These are phyloP conservation scores for Gorsachius magnificus DNA, from an alignment of 2,797 vertebrate species.

Conservation along the genomic window DNA sequence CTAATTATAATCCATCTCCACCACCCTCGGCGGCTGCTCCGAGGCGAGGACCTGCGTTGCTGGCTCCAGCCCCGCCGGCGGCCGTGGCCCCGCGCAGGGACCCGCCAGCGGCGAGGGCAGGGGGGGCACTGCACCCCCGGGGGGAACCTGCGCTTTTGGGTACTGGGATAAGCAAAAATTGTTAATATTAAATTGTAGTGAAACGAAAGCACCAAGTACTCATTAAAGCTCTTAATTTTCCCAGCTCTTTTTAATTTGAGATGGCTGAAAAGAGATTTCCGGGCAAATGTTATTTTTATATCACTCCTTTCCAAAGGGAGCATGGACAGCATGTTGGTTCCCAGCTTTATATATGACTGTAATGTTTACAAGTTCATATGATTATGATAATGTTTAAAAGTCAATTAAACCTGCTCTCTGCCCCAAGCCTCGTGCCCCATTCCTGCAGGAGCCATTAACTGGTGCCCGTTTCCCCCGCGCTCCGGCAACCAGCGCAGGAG, in stretches of 20 bases:
- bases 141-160: background rate
- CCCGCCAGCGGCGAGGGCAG: background rate
- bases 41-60: background rate
- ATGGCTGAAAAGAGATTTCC: background rate
- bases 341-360: background rate
- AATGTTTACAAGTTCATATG: background rate
- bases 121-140: background rate
- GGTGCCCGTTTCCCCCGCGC: accelerated
- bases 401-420: background rate
- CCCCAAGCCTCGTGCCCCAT: background rate
- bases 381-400: background rate
- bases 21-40: background rate
- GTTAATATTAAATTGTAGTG: background rate
- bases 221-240: conserved; percentile 30
- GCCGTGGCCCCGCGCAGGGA: background rate
- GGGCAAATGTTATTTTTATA: background rate
- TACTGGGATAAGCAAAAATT: background rate
- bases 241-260: background rate
- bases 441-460: background rate
- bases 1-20: conserved; percentile 28
- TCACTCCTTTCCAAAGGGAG: background rate
- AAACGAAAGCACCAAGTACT: background rate
- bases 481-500: background rate
- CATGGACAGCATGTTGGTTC: background rate
- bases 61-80: background rate